These are phyloP conservation scores for Druceiella hillmani DNA, from an alignment of 2,888 invertebrate species.

Conservation along the genomic window DNA sequence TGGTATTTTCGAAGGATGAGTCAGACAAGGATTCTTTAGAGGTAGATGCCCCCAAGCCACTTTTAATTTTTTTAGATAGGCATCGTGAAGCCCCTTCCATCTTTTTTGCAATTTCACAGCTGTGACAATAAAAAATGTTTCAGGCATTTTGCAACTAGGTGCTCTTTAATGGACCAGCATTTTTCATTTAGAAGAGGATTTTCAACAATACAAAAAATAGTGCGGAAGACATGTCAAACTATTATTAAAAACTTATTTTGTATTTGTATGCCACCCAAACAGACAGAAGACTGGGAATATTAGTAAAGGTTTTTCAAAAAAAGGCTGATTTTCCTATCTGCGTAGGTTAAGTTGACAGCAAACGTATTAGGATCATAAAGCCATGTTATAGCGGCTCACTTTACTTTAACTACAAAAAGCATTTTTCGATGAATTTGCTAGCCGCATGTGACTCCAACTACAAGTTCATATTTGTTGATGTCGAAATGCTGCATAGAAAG, in stretches of 20 bases:
- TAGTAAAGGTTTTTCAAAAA: slow-evolving; percentile 16
- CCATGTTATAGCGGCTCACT: too few species aligned
- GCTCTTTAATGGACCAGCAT: slow-evolving; percentile 17
- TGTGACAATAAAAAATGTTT: slow-evolving; percentile 18
- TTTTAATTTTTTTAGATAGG: slow-evolving; percentile 18
- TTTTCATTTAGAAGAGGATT: slow-evolving; percentile 19
- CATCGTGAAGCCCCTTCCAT: slow-evolving; percentile 19
- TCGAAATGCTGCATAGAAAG: too few species aligned
- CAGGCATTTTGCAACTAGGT: slow-evolving; percentile 17
- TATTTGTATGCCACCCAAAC: slow-evolving; percentile 23
- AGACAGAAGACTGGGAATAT: slow-evolving; percentile 17
- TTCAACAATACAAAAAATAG: slow-evolving; percentile 17
- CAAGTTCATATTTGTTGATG: too few species aligned
- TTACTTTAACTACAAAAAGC: too few species aligned
- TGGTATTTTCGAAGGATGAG: slow-evolving; percentile 20
- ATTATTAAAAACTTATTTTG: slow-evolving; percentile 17
- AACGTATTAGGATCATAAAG: too few species aligned
- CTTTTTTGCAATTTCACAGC: slow-evolving; percentile 16
- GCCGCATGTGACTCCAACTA: too few species aligned
- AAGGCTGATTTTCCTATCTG: slow-evolving; percentile 17
- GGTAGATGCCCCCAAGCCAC: slow-evolving; percentile 19
- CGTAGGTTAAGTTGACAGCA: slow-evolving; percentile 2
- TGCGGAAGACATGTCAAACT: slow-evolving; percentile 18
- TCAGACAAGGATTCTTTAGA: slow-evolving; percentile 21
- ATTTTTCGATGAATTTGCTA: too few species aligned